Evolutionary conservation across 2,113 vertebrate species (phyloP), one percentile per base, ranked within the genome.

Genomic region (Pygoscelis antarcticus): DNA sequence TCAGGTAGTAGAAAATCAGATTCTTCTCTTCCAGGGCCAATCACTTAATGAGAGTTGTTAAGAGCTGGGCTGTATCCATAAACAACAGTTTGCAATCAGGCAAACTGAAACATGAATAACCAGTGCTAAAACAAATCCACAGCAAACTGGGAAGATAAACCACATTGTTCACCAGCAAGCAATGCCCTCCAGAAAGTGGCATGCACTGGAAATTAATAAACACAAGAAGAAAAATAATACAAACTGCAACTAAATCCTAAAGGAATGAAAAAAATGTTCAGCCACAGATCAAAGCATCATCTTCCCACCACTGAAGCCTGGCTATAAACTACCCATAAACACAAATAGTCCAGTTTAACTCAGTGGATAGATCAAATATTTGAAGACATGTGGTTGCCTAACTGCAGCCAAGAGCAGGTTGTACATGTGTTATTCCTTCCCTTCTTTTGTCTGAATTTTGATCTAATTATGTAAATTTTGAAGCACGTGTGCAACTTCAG

Each of bases 311-410:
- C 42, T 8, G 36, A 17, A 17, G 16, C 3, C 47, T 34, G 52
- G 42, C 47, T 55, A 8, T 12, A 11, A 40, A 8, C 29, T 3
- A 5, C 16, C 60, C 46, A 3, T 1, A 23, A 23, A 12, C 21
- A 40, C 61, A 19, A 11, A 21, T 0, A 7, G 10, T 5, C 57
- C 38, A 0, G 2, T 4, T 14, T 5, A 13, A 12, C 54, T 30
- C 60, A 0, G 30, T 1, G 16, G 16, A 7, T 11, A 19, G 16
- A 70, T 60, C 57, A 12, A 11, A 10, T 6, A 13, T 29, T 22
- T 12, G 16, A 8, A 21, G 55, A 26, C 4, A 0, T 1, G 11
- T 6, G 10, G 26, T 8, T 61, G 36, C 23, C 69, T 5, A 51
- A 30, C 23, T 13, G 54, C 55, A 32, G 68, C 42, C 57, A 16